These are phyloP conservation scores for Zaprionus lachaisei DNA, from an alignment of 1,140 invertebrate genomes.

Conservation along the genomic window DNA sequence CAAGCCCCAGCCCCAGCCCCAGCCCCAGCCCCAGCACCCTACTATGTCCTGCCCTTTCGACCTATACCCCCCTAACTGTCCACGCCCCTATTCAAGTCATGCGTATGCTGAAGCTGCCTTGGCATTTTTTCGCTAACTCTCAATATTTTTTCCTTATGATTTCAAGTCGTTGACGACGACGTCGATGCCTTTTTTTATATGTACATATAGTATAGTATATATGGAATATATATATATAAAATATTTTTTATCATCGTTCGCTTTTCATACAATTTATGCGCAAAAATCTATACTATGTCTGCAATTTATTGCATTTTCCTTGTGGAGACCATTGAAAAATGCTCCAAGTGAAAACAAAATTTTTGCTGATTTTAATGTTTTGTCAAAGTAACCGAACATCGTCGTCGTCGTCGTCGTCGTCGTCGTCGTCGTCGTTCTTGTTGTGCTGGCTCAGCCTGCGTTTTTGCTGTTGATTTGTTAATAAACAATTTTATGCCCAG, in stretches of 20 bases:
- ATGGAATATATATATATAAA: conserved; percentile 36
- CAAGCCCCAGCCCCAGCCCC: conserved; percentile 46
- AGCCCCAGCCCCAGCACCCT: neutral
- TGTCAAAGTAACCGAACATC: conserved; percentile 65
- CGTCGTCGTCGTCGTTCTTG: neutral
- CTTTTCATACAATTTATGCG: conserved; percentile 76
- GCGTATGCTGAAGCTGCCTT: conserved; percentile 57
- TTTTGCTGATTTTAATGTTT: conserved; percentile 82
- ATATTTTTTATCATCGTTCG: conserved; percentile 58
- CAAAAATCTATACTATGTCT: conserved; percentile 80
- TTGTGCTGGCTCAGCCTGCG: conserved; percentile 45
- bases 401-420: conserved; percentile 9
- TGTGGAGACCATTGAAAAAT: conserved; percentile 72
- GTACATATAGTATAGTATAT: conserved; percentile 18
- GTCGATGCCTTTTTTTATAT: conserved; percentile 29
- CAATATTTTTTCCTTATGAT: conserved; percentile 55
- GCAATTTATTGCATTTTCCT: conserved; percentile 80
- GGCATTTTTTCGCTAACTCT: conserved; percentile 70
- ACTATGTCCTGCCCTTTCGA: conserved; percentile 20
- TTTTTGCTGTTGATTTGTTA: conserved; percentile 78
- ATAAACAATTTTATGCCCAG: conserved; percentile 78
- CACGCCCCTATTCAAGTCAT: conserved; percentile 10
- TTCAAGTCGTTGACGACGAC: conserved; percentile 52
- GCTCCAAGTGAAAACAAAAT: conserved; percentile 52
- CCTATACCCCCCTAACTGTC: conserved; percentile 33